These are phyloP conservation scores for Dryococelus australis DNA, from an alignment of 2,888 invertebrate genomes.

Conservation along the genomic window DNA sequence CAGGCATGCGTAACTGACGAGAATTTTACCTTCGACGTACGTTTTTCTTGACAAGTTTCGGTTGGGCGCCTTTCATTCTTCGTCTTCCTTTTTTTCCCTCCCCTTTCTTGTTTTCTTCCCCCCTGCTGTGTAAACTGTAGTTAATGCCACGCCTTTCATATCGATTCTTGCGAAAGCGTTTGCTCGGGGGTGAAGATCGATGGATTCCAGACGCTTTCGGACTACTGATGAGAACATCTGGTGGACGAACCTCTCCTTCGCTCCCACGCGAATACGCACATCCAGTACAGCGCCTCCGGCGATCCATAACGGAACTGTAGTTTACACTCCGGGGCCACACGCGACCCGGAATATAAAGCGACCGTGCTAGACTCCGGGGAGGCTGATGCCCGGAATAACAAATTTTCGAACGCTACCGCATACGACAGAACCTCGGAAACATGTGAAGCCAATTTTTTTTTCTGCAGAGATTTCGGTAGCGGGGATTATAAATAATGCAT, in stretches of 20 bases:
- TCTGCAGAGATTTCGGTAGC: too few relatives aligned
- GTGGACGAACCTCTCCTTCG: neutral
- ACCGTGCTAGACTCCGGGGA: too few relatives aligned
- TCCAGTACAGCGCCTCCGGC: neutral
- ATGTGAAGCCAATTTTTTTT: neutral
- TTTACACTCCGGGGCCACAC: neutral
- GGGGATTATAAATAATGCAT: too few relatives aligned
- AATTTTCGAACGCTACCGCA: neutral
- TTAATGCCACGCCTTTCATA: neutral
- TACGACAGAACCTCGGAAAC: neutral
- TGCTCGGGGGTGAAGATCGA: neutral
- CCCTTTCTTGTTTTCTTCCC: neutral
- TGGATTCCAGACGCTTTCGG: neutral
- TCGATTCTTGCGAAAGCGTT: neutral
- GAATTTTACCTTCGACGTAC: too few relatives aligned
- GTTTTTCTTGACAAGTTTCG: neutral
- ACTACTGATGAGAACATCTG: constrained; percentile 2
- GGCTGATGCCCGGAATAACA: neutral
- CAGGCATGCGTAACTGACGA: too few relatives aligned
- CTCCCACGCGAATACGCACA: neutral
- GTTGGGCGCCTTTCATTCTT: neutral
- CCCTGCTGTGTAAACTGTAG: neutral
- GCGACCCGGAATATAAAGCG: neutral
- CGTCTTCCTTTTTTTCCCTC: too few relatives aligned
- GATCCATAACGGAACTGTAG: neutral